Percentiles rank a stretch among this genome's conserved stretches.
phyloP scores from a whole-genome alignment of 2,888 invertebrate genomes.

The Brachyopa scutellaris region DNA sequence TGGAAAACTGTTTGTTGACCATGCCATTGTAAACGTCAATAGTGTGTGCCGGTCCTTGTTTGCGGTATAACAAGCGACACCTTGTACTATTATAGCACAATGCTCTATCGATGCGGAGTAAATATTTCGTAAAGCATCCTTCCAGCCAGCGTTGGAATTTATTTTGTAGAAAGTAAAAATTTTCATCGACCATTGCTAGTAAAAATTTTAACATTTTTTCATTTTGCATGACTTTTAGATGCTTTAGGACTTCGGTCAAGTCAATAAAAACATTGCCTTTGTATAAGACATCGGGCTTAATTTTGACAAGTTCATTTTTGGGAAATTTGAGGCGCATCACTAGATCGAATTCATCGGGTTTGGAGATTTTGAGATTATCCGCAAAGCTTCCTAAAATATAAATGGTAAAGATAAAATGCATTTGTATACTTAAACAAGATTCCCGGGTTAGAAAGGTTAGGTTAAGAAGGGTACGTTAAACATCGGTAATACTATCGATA shows the following conservation, averaged over 20 bases:
- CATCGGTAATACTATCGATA: no score
- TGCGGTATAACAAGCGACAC: neutral
- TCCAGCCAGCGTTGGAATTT: constrained; percentile 40
- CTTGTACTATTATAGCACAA: neutral
- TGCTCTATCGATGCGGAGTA: neutral
- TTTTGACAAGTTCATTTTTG: neutral
- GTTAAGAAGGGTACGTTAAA: no score
- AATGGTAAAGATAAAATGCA: neutral
- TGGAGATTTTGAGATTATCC: constrained; percentile 37
- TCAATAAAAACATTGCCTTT: constrained; percentile 18
- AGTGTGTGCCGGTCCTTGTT: constrained; percentile 55
- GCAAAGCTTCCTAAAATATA: constrained; percentile 43
- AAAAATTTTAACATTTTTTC: neutral
- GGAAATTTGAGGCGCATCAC: constrained; percentile 19
- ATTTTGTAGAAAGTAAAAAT: constrained; percentile 10
- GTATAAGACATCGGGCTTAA: neutral
- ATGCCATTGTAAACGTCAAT: neutral
- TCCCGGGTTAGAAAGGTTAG: no score
- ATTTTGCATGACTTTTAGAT: neutral
- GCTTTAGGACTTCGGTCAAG: neutral
- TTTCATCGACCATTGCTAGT: neutral
- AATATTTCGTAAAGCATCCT: neutral
- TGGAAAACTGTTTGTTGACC: neutral
- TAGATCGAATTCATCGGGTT: constrained; percentile 47
- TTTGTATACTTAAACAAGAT: neutral